Evolutionary conservation across 1,140 invertebrate species (phyloP).

Genomic region (Temnothorax longispinosus): DNA sequence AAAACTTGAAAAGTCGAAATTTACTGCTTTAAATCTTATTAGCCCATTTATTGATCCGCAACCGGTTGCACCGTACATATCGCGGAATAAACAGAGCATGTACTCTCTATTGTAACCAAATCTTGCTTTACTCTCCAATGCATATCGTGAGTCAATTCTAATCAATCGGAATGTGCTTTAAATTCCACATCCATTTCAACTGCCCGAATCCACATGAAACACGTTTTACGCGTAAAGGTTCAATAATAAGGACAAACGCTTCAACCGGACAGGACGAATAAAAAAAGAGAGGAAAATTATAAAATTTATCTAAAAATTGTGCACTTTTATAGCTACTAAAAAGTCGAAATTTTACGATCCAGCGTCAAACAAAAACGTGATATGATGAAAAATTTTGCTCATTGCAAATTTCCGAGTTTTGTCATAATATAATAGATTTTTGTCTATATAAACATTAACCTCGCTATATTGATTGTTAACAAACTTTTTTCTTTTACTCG

Average conservation of each 20-base stretch:
- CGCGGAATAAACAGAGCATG: slow-evolving; percentile 33
- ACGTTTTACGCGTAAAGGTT: not conserved
- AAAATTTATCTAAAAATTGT: not conserved
- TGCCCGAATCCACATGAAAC: not conserved
- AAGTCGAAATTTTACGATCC: not conserved
- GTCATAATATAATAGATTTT: not conserved
- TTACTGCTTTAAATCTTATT: slow-evolving; percentile 29
- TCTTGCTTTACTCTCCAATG: slow-evolving; percentile 20
- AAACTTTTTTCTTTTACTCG: not conserved
- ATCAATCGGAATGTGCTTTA: slow-evolving; percentile 36
- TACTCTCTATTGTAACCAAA: slow-evolving; percentile 22
- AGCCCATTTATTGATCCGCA: slow-evolving; percentile 4
- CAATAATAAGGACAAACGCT: slow-evolving; percentile 18
- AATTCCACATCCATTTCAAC: slow-evolving; percentile 32
- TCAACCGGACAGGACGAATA: not conserved
- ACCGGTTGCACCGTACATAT: slow-evolving; percentile 2
- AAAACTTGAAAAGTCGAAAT: slow-evolving; percentile 2
- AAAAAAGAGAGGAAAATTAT: not conserved
- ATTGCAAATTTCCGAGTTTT: not conserved
- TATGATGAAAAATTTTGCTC: not conserved
- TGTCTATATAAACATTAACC: not conserved
- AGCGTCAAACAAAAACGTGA: not conserved
- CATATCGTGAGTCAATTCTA: slow-evolving; percentile 38
- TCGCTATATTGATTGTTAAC: not conserved
- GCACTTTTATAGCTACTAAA: not conserved